Evolutionary conservation across 2,797 vertebrate genomes (phyloP).

Genomic region (Xenops minutus): DNA sequence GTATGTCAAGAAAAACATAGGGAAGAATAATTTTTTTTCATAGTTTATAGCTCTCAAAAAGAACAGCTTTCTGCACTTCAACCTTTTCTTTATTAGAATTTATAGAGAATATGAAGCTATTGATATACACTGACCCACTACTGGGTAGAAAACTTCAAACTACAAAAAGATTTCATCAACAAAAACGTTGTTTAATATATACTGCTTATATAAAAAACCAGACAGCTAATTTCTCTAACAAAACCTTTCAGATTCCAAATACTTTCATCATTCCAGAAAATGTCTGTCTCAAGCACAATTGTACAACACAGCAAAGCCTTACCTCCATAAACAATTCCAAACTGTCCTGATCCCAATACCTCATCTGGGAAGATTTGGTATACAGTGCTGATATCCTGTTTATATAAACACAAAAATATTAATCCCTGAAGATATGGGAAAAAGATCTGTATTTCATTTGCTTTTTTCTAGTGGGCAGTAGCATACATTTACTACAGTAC

Average conservation of each 20-base stretch:
- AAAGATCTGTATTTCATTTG: background rate
- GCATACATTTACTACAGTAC: background rate
- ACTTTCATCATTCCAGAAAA: background rate
- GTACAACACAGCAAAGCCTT: conserved; percentile 8
- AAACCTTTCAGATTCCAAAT: background rate
- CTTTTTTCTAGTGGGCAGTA: background rate
- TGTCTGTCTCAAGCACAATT: background rate
- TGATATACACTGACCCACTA: background rate
- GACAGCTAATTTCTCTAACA: background rate
- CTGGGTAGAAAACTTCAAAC: background rate
- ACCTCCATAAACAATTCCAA: conserved; percentile 99
- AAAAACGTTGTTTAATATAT: background rate
- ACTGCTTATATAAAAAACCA: background rate
- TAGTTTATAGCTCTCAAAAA: background rate
- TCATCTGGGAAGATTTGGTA: conserved; percentile 99
- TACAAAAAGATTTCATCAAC: background rate
- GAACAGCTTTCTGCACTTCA: background rate
- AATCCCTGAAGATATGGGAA: background rate
- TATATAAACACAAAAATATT: conserved; percentile 35
- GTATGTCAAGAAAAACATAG: background rate
- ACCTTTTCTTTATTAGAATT: background rate
- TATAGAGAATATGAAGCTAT: background rate
- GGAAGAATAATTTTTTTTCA: background rate
- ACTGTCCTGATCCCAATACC: conserved; percentile 95
- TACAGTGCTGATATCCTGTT: conserved; percentile 93